Evolutionary conservation across 2,888 invertebrate genomes (phyloP).

Genomic region (Caenorhabditis drosophilae): DNA sequence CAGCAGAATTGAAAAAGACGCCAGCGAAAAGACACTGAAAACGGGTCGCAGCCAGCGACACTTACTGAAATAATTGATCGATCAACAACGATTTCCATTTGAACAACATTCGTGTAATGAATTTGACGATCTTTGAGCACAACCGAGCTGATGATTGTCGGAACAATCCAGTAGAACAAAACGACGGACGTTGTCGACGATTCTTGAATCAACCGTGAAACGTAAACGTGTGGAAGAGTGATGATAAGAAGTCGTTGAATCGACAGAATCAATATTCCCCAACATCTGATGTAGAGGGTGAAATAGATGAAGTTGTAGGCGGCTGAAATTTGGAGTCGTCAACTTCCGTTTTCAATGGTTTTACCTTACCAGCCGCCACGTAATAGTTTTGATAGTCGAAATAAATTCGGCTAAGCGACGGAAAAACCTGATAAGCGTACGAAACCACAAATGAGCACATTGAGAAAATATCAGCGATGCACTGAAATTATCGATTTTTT

Average conservation of each 20-base stretch:
- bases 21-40: too few species aligned
- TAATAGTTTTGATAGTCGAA: not conserved
- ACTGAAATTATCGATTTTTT: not conserved
- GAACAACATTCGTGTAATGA: not conserved
- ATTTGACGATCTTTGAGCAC: not conserved
- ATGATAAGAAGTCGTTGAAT: not conserved
- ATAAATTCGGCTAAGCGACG: not conserved
- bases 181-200: not conserved
- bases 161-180: not conserved
- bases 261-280: not conserved
- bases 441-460: not conserved
- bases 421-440: not conserved
- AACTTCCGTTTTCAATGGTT: too few species aligned
- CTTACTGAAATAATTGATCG: not conserved
- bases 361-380: not conserved
- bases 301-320: not conserved
- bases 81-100: not conserved
- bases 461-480: not conserved
- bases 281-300: not conserved
- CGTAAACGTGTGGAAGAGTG: not conserved
- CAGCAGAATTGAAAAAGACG: too few species aligned
- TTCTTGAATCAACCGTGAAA: not conserved
- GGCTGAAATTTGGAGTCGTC: too few species aligned
- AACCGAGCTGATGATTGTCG: not conserved
- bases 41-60: too few species aligned